These are phyloP conservation scores for Mnemiopsis leidyi DNA, from an alignment of 37 sponge, comb jelly and placozoan species.

Conservation along the genomic window DNA sequence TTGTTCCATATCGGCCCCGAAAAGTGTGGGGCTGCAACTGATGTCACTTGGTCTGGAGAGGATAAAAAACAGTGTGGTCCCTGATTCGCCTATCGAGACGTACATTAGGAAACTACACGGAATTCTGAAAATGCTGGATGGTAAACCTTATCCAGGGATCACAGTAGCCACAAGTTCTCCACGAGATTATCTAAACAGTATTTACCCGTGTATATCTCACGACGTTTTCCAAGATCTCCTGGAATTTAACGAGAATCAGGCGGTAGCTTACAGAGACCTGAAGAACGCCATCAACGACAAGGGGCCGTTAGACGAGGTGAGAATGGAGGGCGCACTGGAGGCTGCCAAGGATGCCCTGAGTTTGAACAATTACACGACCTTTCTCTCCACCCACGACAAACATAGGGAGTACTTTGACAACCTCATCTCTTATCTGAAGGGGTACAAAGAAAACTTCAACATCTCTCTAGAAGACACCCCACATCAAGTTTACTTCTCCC, in stretches of 20 bases:
- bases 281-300: slow-evolving; percentile 26
- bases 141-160: slow-evolving; percentile 38
- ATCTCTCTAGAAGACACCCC: slow-evolving; percentile 2
- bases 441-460: neutral
- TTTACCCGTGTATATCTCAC: slow-evolving; percentile 31
- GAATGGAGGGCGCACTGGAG: slow-evolving; percentile 44
- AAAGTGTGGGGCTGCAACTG: slow-evolving; percentile 23
- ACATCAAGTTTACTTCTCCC: slow-evolving; percentile 4
- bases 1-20: slow-evolving; percentile 16
- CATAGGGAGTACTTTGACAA: slow-evolving; percentile 45
- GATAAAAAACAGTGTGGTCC: neutral
- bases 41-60: slow-evolving; percentile 7
- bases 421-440: slow-evolving; percentile 58
- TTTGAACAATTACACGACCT: slow-evolving; percentile 33
- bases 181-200: neutral
- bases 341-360: neutral
- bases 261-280: slow-evolving; percentile 26
- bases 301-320: slow-evolving; percentile 38
- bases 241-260: slow-evolving; percentile 62
- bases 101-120: neutral
- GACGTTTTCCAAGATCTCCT: slow-evolving; percentile 55
- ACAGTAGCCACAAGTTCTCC: slow-evolving; percentile 34
- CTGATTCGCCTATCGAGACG: slow-evolving; percentile 18
- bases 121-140: slow-evolving; percentile 27
- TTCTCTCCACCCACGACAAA: slow-evolving; percentile 52